These are phyloP conservation scores for Hedya salicella DNA, from an alignment of 2,888 invertebrate species.

Conservation along the genomic window DNA sequence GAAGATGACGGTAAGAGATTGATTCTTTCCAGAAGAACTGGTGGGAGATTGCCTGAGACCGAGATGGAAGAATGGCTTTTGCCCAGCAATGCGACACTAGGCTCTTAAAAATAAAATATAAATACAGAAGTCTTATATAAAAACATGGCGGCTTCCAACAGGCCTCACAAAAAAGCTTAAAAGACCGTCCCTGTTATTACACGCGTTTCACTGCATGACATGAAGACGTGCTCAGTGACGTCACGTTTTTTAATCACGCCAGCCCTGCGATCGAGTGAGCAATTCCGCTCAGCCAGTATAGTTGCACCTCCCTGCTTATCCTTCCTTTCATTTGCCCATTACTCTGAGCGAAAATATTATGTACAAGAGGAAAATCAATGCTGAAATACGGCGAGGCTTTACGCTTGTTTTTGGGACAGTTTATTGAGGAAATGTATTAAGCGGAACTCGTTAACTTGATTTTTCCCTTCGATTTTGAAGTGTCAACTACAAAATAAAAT, in stretches of 20 bases:
- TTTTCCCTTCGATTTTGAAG: not conserved
- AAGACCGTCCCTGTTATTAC: conserved; percentile 10
- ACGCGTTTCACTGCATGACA: conserved; percentile 24
- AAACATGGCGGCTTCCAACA: conserved; percentile 7
- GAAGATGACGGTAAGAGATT: no score
- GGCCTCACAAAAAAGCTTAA: not conserved
- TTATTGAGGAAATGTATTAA: not conserved
- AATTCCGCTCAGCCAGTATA: conserved; percentile 53
- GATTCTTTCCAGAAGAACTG: no score
- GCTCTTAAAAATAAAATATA: no score
- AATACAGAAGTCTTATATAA: not conserved
- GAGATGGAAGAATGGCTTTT: no score
- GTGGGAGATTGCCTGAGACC: no score
- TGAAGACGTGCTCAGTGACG: conserved; percentile 30
- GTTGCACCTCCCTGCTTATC: conserved; percentile 54
- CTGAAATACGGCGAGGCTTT: conserved; percentile 6
- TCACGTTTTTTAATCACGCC: conserved; percentile 47
- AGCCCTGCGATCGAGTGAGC: conserved; percentile 53
- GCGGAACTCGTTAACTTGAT: not conserved
- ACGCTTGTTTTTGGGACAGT: conserved; percentile 7
- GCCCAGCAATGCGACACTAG: no score
- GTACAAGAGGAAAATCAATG: conserved; percentile 28
- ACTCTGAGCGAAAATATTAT: conserved; percentile 26
- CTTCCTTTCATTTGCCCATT: conserved; percentile 45
- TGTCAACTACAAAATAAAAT: no score